Evolutionary conservation across 2,797 vertebrate species (phyloP), one percentile per base, ranked within the genome.

Genomic region (Petrocephalus schoutedeni): DNA sequence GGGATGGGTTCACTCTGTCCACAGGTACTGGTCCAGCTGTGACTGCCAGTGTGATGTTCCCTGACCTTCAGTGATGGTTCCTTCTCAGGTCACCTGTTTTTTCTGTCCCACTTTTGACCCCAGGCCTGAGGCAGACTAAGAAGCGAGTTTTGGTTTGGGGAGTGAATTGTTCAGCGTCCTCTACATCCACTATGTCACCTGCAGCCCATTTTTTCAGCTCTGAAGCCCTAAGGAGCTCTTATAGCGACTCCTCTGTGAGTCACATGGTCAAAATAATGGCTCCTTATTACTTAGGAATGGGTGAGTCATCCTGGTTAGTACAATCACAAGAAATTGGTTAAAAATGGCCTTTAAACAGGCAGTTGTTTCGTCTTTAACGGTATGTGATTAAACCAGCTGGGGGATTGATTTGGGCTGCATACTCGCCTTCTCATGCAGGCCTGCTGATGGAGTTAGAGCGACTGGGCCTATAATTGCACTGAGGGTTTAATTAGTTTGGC

Each of bases 351-450:
- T 77, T 77, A 77, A 77, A 77, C 36, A 51, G 14, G 59, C 61
- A 71, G 49, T 89, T 8, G 19, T 77, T 77, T 77, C 19, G 41
- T 77, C 41, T 77, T 77, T 77, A 77, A 77, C 57, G 23, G 67
- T 88, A 74, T 90, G 90, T 87, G 89, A 90, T 91, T 90, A 91
- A 64, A 89, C 0, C 90, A 89, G 89, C 90, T 41, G 92, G 91
- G 77, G 56, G 19, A 56, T 74, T 87, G 87, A 87, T 57, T n/a
- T 77, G 67, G 32, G 28, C 53, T 45, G 23, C 54, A 58, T n/a
- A 16, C 0, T 56, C 85, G 85, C 67, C 88, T 86, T 36, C 51
- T 91, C 89, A 61, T 88, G 87, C 61, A 51, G 2, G 5, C 83
- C 4, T 85, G 89, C 54, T 85, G 51, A 89, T 90, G 87, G 74